Evolutionary conservation across 2,113 vertebrate species (phyloP), one percentile per base, ranked within the genome.

Genomic region (Austrofundulus limnaeus): DNA sequence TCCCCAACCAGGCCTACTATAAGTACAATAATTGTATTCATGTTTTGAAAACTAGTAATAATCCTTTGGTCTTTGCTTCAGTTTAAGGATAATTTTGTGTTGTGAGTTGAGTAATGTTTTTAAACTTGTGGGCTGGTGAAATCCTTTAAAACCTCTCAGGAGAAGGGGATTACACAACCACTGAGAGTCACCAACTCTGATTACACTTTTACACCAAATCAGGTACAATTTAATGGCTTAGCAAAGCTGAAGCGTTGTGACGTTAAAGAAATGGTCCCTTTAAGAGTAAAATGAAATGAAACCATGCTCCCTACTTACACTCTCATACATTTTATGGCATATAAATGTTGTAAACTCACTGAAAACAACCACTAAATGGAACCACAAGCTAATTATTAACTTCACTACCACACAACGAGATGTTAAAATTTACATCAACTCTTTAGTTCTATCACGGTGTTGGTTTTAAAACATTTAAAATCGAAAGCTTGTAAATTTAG

Each of bases 41-140:
- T 71, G 31, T 55, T 85, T 21, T 71, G 55, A 60, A 71, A 48
- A 47, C 5, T 49, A 31, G 14, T 12, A 45, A 50, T 68, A 3
- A 68, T 56, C 31, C 59, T 47, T 28, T 47, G 59, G 34, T 45
- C 75, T 75, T 82, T 16, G 20, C 37, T 38, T 52, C 34, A 75
- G 16, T 80, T 75, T 60, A 75, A 54, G 41, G 72, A 79, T 77
- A 66, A 63, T 37, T 55, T 61, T 75, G 42, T 72, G 39, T 64
- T 50, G 61, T 75, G 48, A 61, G 51, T 70, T 76, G 66, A 66
- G 46, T 34, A 41, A 62, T 19, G 53, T 37, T 48, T 49, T 45
- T 61, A 60, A 53, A 56, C 5, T 34, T 39, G 38, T 38, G 41
- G 65, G 16, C 16, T 67, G 49, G 59, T 12, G 13, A 79, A 81